Base-by-base conservation (phyloP, 2,888 invertebrate species). In the Pachycephus smyrnensis region DNA sequence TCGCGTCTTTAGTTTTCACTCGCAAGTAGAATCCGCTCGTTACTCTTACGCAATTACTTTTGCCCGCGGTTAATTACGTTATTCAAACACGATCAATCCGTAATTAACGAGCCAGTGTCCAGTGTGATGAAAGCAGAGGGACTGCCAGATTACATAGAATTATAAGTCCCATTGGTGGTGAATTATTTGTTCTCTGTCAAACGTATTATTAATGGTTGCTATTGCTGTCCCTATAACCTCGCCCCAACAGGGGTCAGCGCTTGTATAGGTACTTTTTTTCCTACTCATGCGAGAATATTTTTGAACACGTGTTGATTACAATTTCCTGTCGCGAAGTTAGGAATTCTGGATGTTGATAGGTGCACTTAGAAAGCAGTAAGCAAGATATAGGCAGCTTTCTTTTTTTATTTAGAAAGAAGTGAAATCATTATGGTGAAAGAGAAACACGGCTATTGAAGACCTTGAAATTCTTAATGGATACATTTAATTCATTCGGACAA, bases 31-130 rank as follows among this genome's bases (percentile, higher is more conserved):
- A 82, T 84, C 78, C 78, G 75, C 75, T 81, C 75, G 82, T 77
- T 80, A 77, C 80, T 80, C 77, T 77, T 77, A 78, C 80, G 79
- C 80, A 77, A 76, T 79, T 76, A 40, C 77, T 77, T 82, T 80
- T 75, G 80, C 81, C 82, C 80, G 73, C 84, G 83, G 81, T 84
- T 90, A 88, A 90, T 89, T 89, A 87, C 84, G 88, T 88, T 86
- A 90, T 90, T 90, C 90, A 89, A 85, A 84, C 86, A 86, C 87
- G 88, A 86, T 89, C 88, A 89, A 90, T 89, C 86, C 82, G 84
- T 86, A 90, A 91, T 91, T 90, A 91, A 86, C 82, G 79, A 79
- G 77, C 71, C 71, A 71, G 71, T 32, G 71, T 31, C 31, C 71
- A 31, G 71, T 32, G 74, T 3, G 74, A 74, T 79, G 73, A 79